Percentiles rank a stretch among this genome's conserved stretches.
phyloP scores from a whole-genome alignment of 2,888 invertebrate species.

The Orthosia gothica region DNA sequence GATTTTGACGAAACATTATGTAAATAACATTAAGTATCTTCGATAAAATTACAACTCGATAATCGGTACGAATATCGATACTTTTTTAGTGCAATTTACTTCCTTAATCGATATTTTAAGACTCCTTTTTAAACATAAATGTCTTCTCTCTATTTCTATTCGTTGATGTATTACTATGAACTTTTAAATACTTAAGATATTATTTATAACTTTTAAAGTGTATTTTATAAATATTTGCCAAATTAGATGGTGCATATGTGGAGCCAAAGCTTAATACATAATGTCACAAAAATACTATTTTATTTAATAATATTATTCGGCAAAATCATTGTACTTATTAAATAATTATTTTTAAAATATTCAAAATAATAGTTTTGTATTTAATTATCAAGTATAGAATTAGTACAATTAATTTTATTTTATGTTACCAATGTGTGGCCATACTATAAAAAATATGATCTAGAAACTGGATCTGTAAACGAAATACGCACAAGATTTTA shows the following conservation, averaged over 20 bases:
- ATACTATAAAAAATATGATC: conserved; percentile 49
- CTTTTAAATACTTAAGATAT: conserved; percentile 35
- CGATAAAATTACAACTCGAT: conserved; percentile 10
- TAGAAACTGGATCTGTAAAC: conserved; percentile 23
- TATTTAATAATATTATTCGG: conserved; percentile 33
- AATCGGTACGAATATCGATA: conserved; percentile 18
- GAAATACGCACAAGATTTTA: conserved; percentile 33
- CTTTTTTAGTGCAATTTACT: conserved; percentile 43
- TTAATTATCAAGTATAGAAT: conserved; percentile 50
- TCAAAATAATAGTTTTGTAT: conserved; percentile 17
- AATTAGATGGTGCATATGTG: conserved; percentile 55
- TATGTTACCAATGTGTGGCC: conserved; percentile 46
- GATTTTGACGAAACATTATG: conserved; percentile 36
- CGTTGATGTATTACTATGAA: conserved; percentile 31
- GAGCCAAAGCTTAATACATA: conserved; percentile 56
- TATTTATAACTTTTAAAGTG: conserved; percentile 55
- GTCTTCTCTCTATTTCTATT: conserved; percentile 25
- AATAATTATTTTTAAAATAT: conserved; percentile 29
- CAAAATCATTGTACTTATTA: conserved; percentile 62
- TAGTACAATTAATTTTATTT: conserved; percentile 38
- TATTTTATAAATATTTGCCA: conserved; percentile 55
- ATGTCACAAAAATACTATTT: conserved; percentile 59
- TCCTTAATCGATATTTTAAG: conserved; percentile 33
- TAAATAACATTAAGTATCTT: conserved; percentile 26
- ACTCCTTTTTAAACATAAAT: conserved; percentile 30